Base-by-base conservation (phyloP, 2,888 invertebrate genomes). In the Unio delphinus region DNA sequence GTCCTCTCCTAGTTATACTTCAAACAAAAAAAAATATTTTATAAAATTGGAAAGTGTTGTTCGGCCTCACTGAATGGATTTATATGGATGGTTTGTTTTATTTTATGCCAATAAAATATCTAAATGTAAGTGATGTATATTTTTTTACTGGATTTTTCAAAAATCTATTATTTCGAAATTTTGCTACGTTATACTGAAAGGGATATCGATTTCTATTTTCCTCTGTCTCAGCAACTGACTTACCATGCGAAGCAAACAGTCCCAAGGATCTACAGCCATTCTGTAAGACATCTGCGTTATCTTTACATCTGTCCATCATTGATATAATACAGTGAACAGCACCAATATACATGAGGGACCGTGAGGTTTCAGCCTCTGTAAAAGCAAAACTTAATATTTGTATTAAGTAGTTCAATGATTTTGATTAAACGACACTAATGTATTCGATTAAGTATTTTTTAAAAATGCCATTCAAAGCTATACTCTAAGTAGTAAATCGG, bases 261-360 rank as follows among this genome's bases (percentile, higher is more conserved):
- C 85, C 85, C n/a, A 85, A 68, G 0, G 84, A 80, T 23, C 82
- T 72, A 67, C 85, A 85, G 30, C 81, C 82, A 62, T 83, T 82
- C 59, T 82, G 83, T 30, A 83, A 68, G 34, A 85, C 79, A 23
- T 79, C 78, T 15, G 67, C 70, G 67, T 84, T 78, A 18, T 78
- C 71, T n/a, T 71, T 74, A 66, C 77, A 82, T 55, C 72, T 80
- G 56, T 73, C 72, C 72, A 84, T 76, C 74, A 80, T 78, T n/a
- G 73, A 75, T 34, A 85, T 81, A 34, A 85, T 81, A 61, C 80
- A 82, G 76, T 84, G 85, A 18, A 84, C 82, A 4, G 83, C 85
- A 11, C 84, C 85, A 3, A 84, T 79, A 59, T 80, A 76, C 84
- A 85, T 84, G 64, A 85, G 68, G 23, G 83, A 80, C 20, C 80